Evolutionary conservation across 2,113 vertebrate genomes (phyloP).

Genomic region (Sphaerodactylus townsendi): DNA sequence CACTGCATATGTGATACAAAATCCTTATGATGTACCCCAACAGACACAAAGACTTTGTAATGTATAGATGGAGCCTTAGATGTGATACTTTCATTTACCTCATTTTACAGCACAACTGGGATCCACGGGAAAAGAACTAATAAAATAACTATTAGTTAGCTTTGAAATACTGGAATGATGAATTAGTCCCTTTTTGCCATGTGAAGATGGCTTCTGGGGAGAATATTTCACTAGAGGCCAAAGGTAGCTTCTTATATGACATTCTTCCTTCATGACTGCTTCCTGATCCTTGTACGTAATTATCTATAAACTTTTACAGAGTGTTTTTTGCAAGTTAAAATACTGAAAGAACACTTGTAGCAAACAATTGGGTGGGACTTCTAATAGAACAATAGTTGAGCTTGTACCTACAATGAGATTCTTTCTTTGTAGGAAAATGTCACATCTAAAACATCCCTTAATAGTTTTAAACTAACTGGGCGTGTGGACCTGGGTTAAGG

Average conservation of each 20-base stretch:
- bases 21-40: no score
- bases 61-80: no score
- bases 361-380: background rate
- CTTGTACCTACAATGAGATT: background rate
- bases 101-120: background rate
- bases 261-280: background rate
- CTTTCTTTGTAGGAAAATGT: background rate
- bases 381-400: background rate
- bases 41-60: no score
- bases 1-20: no score
- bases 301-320: background rate
- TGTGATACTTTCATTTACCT: background rate
- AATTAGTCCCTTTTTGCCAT: background rate
- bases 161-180: background rate
- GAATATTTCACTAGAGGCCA: background rate
- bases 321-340: background rate
- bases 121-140: background rate
- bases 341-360: background rate
- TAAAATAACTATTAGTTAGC: background rate
- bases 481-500: background rate
- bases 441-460: background rate
- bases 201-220: background rate
- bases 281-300: background rate
- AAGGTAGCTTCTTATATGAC: background rate
- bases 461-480: background rate